phyloP scores from a whole-genome alignment of 2,797 vertebrate genomes.

The Falco columbarius region DNA sequence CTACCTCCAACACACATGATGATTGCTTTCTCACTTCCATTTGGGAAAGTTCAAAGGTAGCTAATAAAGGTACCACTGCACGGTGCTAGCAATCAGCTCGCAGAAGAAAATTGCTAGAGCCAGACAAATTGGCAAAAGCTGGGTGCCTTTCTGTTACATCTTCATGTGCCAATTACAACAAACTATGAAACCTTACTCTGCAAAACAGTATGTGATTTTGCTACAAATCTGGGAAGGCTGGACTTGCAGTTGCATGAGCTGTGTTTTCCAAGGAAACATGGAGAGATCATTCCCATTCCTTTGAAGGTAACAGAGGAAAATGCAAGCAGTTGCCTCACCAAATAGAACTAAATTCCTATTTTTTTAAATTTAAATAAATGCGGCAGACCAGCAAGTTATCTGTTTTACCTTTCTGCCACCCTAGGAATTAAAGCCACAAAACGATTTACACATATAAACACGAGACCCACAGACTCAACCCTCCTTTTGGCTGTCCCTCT shows the following conservation, averaged over 20 bases:
- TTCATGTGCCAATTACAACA: background rate
- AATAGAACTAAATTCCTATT: background rate
- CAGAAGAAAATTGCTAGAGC: background rate
- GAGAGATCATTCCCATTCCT: background rate
- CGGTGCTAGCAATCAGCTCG: background rate
- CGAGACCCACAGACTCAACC: too few relatives aligned
- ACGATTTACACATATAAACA: background rate
- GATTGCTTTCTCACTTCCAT: background rate
- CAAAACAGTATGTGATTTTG: background rate
- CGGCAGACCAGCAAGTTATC: background rate
- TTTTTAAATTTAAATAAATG: background rate
- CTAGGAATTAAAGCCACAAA: background rate
- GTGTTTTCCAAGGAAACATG: background rate
- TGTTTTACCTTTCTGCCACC: background rate
- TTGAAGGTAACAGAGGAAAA: background rate
- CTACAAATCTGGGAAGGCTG: background rate
- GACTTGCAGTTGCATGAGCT: background rate
- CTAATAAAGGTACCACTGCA: background rate
- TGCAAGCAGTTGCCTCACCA: background rate
- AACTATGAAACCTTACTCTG: background rate
- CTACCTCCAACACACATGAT: fast-evolving
- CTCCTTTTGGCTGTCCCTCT: background rate
- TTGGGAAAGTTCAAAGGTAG: background rate
- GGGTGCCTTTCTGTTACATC: background rate
- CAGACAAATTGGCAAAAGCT: background rate